Percentiles rank a stretch among this genome's conserved stretches.
Conservation (phyloP, 2,113 vertebrate genomes). For the Apteryx owenii region DNA sequence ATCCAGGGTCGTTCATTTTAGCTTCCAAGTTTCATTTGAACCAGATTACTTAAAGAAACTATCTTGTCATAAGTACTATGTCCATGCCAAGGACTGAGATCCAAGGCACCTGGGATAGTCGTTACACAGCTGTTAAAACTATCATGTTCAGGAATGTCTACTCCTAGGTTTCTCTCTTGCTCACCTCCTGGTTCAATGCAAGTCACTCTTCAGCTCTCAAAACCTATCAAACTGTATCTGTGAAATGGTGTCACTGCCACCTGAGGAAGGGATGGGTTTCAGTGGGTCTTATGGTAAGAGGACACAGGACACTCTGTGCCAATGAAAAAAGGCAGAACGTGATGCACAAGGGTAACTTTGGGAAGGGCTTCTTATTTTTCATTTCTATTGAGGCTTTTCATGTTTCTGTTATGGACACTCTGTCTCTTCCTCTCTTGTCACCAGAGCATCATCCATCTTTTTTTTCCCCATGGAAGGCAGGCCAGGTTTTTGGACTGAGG, state of each 20-base stretch:
- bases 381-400: neutral
- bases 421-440: neutral
- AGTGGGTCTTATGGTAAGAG: neutral
- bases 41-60: neutral
- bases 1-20: neutral
- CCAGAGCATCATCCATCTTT: neutral
- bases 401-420: neutral
- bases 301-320: rapidly evolving
- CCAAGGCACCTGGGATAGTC: neutral
- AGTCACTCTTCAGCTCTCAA: neutral
- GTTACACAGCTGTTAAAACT: neutral
- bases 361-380: neutral
- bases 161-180: neutral
- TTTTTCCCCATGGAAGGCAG: neutral
- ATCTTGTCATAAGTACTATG: neutral
- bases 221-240: rapidly evolving
- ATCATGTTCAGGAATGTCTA: neutral
- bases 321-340: too few relatives aligned
- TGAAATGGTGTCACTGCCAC: neutral
- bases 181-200: rapidly evolving
- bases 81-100: neutral
- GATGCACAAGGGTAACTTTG: neutral
- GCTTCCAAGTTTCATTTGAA: neutral
- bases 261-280: neutral
- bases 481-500: neutral